Percentiles rank a stretch among this genome's conserved stretches.
phyloP scores from a whole-genome alignment of 2,888 invertebrate genomes.

The Parasteatoda lunata region DNA sequence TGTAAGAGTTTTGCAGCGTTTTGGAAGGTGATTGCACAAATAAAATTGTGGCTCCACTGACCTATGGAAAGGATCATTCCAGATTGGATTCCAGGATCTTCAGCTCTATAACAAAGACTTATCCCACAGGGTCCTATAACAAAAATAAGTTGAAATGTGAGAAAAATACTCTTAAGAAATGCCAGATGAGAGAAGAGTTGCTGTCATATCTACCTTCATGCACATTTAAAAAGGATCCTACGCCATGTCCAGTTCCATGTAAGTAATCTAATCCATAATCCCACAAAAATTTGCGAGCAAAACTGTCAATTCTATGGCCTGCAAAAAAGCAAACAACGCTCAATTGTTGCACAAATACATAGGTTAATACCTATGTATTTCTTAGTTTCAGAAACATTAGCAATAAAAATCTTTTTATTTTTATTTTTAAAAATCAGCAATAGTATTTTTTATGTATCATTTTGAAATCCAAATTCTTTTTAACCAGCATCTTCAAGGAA shows the following conservation, averaged over 20 bases:
- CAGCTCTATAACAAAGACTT: slow-evolving; percentile 81
- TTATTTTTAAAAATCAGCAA: too few relatives aligned
- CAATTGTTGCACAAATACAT: background rate
- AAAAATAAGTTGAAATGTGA: background rate
- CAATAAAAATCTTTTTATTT: too few relatives aligned
- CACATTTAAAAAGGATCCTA: slow-evolving; percentile 92
- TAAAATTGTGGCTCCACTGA: slow-evolving; percentile 62
- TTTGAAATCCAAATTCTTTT: too few relatives aligned
- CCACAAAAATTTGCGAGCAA: slow-evolving; percentile 89
- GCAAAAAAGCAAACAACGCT: background rate
- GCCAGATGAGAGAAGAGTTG: background rate
- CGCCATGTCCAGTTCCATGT: slow-evolving; percentile 96
- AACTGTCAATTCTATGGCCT: slow-evolving; percentile 78
- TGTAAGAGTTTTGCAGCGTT: too few relatives aligned
- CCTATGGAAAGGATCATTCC: slow-evolving; percentile 84
- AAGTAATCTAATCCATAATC: slow-evolving; percentile 92
- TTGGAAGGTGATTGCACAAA: too few relatives aligned
- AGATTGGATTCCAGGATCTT: slow-evolving; percentile 84
- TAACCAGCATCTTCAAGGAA: too few relatives aligned
- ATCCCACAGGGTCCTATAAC: slow-evolving; percentile 83
- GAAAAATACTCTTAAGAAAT: too few relatives aligned
- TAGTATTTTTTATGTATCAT: too few relatives aligned
- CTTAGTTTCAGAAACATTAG: too few relatives aligned
- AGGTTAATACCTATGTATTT: background rate
- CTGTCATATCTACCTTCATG: slow-evolving; percentile 82